Conservation (phyloP, 2,797 vertebrate genomes). For the Argentina silus region DNA sequence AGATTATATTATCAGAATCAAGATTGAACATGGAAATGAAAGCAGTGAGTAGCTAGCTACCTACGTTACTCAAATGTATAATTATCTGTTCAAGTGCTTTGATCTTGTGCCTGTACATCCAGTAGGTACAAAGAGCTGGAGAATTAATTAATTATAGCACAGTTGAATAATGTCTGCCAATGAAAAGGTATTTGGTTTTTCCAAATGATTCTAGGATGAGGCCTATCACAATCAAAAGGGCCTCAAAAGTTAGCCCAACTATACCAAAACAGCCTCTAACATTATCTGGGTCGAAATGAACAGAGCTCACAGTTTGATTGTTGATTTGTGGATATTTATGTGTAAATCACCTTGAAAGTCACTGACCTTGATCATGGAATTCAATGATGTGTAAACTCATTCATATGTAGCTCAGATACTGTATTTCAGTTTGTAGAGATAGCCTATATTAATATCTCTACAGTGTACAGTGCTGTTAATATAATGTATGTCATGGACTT, state of each 20-base stretch:
- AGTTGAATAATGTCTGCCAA: conserved; percentile 25
- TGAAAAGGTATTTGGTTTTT: not conserved
- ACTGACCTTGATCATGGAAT: conserved; percentile 36
- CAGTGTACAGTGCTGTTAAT: conserved; percentile 15
- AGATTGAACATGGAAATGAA: not conserved
- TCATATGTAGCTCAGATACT: conserved; percentile 20
- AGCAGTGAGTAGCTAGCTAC: conserved; percentile 17
- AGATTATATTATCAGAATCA: not conserved
- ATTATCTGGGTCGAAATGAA: not conserved
- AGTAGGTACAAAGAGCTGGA: conserved; percentile 28
- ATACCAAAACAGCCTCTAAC: not conserved
- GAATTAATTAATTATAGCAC: conserved; percentile 35
- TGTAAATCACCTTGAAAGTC: conserved; percentile 31
- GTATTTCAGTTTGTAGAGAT: conserved; percentile 28
- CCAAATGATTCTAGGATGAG: not conserved
- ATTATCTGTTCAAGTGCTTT: conserved; percentile 37
- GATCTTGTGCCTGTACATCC: conserved; percentile 31
- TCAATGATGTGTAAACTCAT: conserved; percentile 40
- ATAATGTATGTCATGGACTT: conserved; percentile 13
- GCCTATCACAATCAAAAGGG: too few relatives aligned
- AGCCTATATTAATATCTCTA: conserved; percentile 27
- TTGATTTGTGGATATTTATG: conserved; percentile 12
- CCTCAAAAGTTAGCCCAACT: too few relatives aligned
- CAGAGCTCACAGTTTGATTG: not conserved
- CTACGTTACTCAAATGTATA: conserved; percentile 40